These are phyloP conservation scores for Uloborus plumipes DNA, from an alignment of 2,888 invertebrate genomes.

Conservation along the genomic window DNA sequence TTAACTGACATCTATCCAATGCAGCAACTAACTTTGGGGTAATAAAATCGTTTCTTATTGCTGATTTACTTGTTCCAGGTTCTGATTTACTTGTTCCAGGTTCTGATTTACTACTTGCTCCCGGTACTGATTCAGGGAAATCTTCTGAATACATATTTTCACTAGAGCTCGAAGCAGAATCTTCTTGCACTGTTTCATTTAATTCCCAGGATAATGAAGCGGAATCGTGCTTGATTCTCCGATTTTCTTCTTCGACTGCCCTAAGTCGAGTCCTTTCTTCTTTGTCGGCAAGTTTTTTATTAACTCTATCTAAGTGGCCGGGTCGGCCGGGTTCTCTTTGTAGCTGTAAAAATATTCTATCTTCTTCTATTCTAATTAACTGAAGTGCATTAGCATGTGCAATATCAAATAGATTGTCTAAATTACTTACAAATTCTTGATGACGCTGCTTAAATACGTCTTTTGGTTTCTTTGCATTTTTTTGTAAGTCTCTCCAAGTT, in stretches of 20 bases:
- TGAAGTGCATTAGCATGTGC: constrained; percentile 1
- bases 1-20: no score
- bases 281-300: not conserved
- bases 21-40: no score
- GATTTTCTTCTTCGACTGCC: not conserved
- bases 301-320: not conserved
- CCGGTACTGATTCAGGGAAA: no score
- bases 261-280: not conserved
- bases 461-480: no score
- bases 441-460: not conserved
- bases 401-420: not conserved
- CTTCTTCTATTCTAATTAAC: not conserved
- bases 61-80: no score
- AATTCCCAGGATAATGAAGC: not conserved
- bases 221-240: not conserved
- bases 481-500: no score
- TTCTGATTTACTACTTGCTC: no score
- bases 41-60: no score
- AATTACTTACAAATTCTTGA: not conserved
- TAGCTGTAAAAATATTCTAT: not conserved
- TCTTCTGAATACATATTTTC: not conserved
- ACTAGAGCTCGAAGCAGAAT: not conserved
- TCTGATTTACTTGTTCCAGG: no score
- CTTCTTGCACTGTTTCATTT: not conserved
- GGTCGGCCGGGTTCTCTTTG: not conserved